phyloP scores from a whole-genome alignment of 2,888 invertebrate genomes.

The Rhagonycha fulva region DNA sequence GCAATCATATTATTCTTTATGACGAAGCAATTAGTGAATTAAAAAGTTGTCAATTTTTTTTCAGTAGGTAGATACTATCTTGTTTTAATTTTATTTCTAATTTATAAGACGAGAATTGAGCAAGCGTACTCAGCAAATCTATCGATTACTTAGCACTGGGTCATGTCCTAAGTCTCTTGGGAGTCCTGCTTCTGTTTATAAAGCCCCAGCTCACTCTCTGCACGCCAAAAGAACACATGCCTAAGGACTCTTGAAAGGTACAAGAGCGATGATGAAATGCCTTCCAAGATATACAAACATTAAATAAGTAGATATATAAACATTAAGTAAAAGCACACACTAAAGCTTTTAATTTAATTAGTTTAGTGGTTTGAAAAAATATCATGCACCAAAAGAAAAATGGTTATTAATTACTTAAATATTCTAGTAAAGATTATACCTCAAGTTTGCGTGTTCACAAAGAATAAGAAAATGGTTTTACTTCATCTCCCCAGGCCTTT shows the following conservation, averaged over 20 bases:
- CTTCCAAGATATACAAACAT: conserved; percentile 1
- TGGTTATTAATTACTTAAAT: background rate
- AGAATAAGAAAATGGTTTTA: background rate
- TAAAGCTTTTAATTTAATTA: conserved; percentile 23
- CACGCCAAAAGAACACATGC: conserved; percentile 46
- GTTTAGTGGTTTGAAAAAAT: background rate
- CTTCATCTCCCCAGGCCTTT: background rate
- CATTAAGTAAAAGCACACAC: conserved; percentile 7
- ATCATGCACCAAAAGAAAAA: background rate
- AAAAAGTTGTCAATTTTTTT: background rate
- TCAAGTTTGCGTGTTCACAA: background rate
- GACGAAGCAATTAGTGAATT: background rate
- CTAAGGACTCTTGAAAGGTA: conserved; percentile 39
- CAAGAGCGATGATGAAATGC: conserved; percentile 19
- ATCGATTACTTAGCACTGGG: conserved; percentile 48
- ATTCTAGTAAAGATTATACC: background rate
- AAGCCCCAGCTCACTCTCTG: conserved; percentile 40
- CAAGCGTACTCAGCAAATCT: conserved; percentile 31
- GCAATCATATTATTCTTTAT: conserved; percentile 3
- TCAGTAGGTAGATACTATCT: background rate
- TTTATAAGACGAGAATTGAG: background rate
- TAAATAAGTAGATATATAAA: background rate
- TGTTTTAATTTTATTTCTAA: background rate
- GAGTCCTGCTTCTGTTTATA: conserved; percentile 49
- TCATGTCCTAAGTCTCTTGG: conserved; percentile 47